A percentile compares a stretch with the other conserved stretches of the same genome.
Evolutionary conservation across 1,140 invertebrate genomes (phyloP).

Genomic region (Caenorhabditis remanei): DNA sequence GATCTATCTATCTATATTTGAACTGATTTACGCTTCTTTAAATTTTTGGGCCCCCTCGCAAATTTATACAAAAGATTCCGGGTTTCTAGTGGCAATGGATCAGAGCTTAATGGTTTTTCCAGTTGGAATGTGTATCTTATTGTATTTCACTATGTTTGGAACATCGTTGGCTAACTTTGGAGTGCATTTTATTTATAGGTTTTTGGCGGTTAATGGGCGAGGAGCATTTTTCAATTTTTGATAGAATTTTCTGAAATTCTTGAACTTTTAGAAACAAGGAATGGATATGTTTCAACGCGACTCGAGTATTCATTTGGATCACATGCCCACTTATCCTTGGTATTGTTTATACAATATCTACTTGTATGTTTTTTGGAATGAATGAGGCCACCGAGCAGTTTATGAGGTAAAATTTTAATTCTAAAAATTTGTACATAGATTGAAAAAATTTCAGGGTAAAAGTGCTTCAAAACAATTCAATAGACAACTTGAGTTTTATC

Average conservation of each 20-base stretch:
- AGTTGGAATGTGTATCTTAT: background rate
- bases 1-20: background rate
- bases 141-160: constrained; percentile 3
- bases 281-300: background rate
- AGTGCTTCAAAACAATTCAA: background rate
- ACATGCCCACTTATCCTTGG: background rate
- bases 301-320: background rate
- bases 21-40: background rate
- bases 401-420: background rate
- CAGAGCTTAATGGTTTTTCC: background rate
- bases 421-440: too few relatives aligned
- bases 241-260: background rate
- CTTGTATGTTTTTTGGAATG: background rate
- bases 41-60: background rate
- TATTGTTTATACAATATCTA: background rate
- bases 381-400: background rate
- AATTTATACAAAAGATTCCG: background rate
- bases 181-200: background rate
- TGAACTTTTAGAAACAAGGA: background rate
- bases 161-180: background rate
- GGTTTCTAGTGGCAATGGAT: background rate
- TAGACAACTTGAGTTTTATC: background rate
- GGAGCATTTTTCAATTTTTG: background rate
- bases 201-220: background rate
- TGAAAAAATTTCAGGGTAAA: background rate